Evolutionary conservation across 2,888 invertebrate species (phyloP).

Genomic region (Biston betularia): DNA sequence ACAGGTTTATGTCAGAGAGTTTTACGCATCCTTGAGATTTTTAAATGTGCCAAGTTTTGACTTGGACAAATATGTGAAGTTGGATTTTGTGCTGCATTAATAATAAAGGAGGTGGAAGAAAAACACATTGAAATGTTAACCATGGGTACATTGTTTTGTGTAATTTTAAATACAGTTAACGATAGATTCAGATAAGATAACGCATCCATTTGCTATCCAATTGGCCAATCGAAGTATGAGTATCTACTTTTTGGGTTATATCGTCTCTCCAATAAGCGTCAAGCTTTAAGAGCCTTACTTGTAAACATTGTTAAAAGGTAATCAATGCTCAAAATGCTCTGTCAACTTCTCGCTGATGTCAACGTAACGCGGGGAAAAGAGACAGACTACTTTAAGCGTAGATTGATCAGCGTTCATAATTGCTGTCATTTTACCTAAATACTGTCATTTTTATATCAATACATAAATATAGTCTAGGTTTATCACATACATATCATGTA

Average conservation of each 20-base stretch:
- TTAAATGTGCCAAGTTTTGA: not conserved
- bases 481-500: too few species aligned
- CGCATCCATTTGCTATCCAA: too few species aligned
- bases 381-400: too few species aligned
- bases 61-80: not conserved
- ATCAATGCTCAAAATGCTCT: too few species aligned
- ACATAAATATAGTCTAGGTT: too few species aligned
- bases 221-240: not conserved
- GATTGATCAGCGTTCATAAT: too few species aligned
- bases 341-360: too few species aligned
- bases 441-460: too few species aligned
- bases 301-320: too few species aligned
- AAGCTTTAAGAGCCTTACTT: too few species aligned
- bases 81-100: not conserved
- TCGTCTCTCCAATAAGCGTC: not conserved
- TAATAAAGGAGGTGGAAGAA: not conserved
- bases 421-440: too few species aligned
- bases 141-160: not conserved
- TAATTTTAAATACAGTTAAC: not conserved
- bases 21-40: not conserved
- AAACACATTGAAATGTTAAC: not conserved
- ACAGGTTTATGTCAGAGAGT: not conserved
- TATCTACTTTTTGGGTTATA: not conserved
- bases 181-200: not conserved
- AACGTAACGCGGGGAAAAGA: too few species aligned